phyloP scores from a whole-genome alignment of 2,113 vertebrate genomes.

The Jacana jacana region DNA sequence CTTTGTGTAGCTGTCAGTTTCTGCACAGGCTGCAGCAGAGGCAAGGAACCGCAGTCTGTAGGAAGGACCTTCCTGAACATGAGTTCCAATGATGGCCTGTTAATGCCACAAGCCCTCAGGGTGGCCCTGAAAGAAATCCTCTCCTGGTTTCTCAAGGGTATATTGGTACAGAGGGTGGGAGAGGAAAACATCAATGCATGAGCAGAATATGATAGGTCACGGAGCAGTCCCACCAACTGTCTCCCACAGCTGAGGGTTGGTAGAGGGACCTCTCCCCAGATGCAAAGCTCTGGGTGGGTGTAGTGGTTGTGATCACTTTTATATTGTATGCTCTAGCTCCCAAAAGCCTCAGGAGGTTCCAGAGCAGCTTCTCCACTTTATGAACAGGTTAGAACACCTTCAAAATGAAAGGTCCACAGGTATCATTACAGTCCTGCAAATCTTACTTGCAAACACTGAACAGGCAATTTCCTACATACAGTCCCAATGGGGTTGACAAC shows the following conservation, averaged over 20 bases:
- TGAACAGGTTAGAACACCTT: background rate
- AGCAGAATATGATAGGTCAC: background rate
- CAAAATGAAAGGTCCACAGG: background rate
- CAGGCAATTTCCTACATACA: background rate
- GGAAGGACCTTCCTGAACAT: background rate
- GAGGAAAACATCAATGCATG: rapidly evolving
- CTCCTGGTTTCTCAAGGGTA: background rate
- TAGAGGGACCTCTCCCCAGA: background rate
- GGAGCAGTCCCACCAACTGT: background rate
- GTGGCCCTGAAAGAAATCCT: background rate
- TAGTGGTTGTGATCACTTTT: background rate
- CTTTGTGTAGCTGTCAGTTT: rapidly evolving
- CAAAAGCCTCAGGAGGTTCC: background rate
- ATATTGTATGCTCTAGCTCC: background rate
- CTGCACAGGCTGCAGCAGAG: background rate
- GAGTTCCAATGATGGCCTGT: rapidly evolving
- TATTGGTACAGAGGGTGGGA: background rate
- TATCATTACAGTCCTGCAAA: background rate
- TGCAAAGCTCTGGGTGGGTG: background rate
- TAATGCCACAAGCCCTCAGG: background rate
- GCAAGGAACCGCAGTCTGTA: too few relatives aligned
- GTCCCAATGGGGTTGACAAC: rapidly evolving
- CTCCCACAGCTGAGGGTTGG: background rate
- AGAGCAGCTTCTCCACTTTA: background rate
- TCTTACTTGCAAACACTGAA: background rate